Evolutionary conservation across 2,888 invertebrate genomes (phyloP), one percentile per base, ranked within the genome.

Genomic region (Brenthis daphne): DNA sequence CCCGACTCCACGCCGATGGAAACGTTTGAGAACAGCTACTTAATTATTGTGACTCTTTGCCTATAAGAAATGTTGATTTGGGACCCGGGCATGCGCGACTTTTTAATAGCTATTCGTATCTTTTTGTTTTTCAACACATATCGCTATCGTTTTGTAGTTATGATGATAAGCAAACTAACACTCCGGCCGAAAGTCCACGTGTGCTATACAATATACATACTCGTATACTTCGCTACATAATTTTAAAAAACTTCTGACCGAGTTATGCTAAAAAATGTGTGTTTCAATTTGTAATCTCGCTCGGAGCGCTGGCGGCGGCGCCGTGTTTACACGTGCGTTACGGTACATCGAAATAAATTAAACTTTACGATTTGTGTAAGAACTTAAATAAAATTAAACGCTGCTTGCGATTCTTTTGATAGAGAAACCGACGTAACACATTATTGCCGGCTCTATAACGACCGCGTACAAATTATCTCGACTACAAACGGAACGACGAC

Each of bases 41-140:
- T 79, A 76, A 79, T 79, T 78, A 79, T 78, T 78, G 76, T 78
- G 75, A 77, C 77, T 74, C 74, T 73, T 75, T 73, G 61, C 70
- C 68, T 74, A 74, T 73, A 75, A 75, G 74, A 72, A 75, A 73
- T 55, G 65, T 69, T 72, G 67, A 74, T 72, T 75, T 71, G 68
- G 63, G 66, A 72, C 61, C 68, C 64, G 69, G 68, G 74, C 64
- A 69, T 69, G 72, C 72, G 74, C 68, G 53, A 72, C 50, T 67
- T 75, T 74, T 75, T 75, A 75, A 75, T 75, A 55, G 57, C 51
- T 37, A 50, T 55, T 66, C 58, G 56, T 67, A 13, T 64, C 29
- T 60, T 51, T 61, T n/a, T 47, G 11, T 64, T 51, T 29, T 65
- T 57, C n/a, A 20, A 24, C 55, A 20, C 33, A n/a, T 53, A 33